Base-by-base conservation (phyloP, 2,113 vertebrate genomes). In the Vicugna pacos region DNA sequence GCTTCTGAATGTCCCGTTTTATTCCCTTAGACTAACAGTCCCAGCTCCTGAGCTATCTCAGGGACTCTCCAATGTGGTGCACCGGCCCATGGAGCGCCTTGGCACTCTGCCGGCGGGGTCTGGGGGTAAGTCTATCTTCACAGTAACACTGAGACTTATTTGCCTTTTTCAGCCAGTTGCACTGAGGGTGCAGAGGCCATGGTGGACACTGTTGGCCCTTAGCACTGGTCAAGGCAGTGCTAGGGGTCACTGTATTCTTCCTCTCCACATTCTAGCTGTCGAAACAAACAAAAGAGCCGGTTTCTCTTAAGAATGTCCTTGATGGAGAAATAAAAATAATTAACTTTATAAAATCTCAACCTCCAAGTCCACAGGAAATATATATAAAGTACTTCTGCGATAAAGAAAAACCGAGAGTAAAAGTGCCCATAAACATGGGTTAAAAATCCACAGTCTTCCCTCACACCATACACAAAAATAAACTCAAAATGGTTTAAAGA, bases 31-130 rank as follows among this genome's bases (percentile, higher is more conserved):
- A n/a, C 62, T n/a, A 42, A 42, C 38, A 73, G 46, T 19, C 24
- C 7, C 9, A 7, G 35, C 11, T 56, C 46, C 35, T 32, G n/a
- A 17, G 26, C 22, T 35, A 6, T 22, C 50, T 80, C 15, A 12
- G n/a, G 11, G 17, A 64, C 54, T 84, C 54, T 58, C 54, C 6
- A 35, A 48, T 6, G 54, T 12, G 35, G 7, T 9, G 28, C 20
- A 8, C 28, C 8, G 1, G 19, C 3, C 72, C 62, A 1, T 2
- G 15, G 19, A n/a, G n/a, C 28, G 17, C 73, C 48, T 0, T 20
- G 46, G 48, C 6, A 17, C 52, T 14, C n/a, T 15, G 24, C 42
- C 35, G 62, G 22, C 3, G 2, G 60, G 22, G 16, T 48, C 65
- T 80, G 5, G 7, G 20, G 30, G 42, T 12, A 54, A 76, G 38